Evolutionary conservation across 1,140 invertebrate species (phyloP).

Genomic region (Musca vetustissima): DNA sequence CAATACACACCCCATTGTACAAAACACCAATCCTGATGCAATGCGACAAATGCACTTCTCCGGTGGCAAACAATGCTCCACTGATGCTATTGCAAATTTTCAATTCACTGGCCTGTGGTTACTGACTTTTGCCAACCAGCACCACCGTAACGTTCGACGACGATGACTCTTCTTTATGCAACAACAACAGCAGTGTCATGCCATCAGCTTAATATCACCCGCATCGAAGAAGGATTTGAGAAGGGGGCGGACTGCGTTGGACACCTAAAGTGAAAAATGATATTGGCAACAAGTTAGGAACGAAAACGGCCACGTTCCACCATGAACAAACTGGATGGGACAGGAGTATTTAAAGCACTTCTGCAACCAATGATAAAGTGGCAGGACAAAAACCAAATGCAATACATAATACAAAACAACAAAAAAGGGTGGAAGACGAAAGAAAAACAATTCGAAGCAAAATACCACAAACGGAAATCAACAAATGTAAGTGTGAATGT

Average conservation of each 20-base stretch:
- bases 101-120: constrained; percentile 17
- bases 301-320: no score
- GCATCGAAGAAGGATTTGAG: no score
- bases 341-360: no score
- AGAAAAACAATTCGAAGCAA: no score
- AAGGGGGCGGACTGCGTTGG: background rate
- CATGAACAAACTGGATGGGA: no score
- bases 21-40: constrained; percentile 1
- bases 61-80: constrained; percentile 19
- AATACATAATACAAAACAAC: background rate
- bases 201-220: no score
- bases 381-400: no score
- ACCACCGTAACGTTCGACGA: no score
- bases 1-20: background rate
- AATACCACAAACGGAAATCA: no score
- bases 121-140: constrained; percentile 5
- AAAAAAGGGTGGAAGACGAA: background rate
- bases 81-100: constrained; percentile 22
- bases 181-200: no score
- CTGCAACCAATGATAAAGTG: background rate
- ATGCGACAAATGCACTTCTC: constrained; percentile 23
- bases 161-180: no score
- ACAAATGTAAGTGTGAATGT: no score
- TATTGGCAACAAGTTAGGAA: constrained; percentile 22
- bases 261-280: constrained; percentile 19